phyloP scores from a whole-genome alignment of 2,888 invertebrate genomes.

The Esperia sulphurella region DNA sequence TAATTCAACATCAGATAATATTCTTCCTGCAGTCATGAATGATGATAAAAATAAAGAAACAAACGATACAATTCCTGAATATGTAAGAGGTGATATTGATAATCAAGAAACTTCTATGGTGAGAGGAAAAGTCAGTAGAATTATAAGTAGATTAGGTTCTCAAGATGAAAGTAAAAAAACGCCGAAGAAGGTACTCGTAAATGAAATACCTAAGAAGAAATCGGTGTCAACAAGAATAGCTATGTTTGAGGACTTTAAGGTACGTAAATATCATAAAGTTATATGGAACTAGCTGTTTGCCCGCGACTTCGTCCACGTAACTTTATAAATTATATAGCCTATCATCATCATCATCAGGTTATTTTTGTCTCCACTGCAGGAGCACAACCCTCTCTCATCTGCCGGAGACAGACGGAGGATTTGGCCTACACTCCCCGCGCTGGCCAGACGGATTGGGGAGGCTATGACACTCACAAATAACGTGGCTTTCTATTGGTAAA shows the following conservation, averaged over 20 bases:
- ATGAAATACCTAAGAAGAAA: slow-evolving; percentile 40
- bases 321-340: too few species aligned
- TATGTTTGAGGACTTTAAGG: slow-evolving; percentile 57
- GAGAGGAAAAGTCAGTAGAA: slow-evolving; percentile 46
- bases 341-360: too few species aligned
- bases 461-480: too few species aligned
- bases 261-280: too few species aligned
- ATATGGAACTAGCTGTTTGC: too few species aligned
- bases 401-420: too few species aligned
- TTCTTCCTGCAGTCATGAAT: neutral
- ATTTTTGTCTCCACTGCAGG: too few species aligned
- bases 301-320: too few species aligned
- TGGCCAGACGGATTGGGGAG: too few species aligned
- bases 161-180: slow-evolving; percentile 19
- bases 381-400: too few species aligned
- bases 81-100: neutral
- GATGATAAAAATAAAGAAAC: neutral
- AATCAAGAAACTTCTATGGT: slow-evolving; percentile 14
- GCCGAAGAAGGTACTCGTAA: slow-evolving; percentile 21
- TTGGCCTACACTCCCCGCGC: too few species aligned
- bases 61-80: neutral
- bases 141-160: slow-evolving; percentile 33
- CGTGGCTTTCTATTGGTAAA: too few species aligned
- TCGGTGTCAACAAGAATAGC: slow-evolving; percentile 59
- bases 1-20: neutral